phyloP scores from a whole-genome alignment of 2,113 vertebrate genomes.

The Centropristis striata region DNA sequence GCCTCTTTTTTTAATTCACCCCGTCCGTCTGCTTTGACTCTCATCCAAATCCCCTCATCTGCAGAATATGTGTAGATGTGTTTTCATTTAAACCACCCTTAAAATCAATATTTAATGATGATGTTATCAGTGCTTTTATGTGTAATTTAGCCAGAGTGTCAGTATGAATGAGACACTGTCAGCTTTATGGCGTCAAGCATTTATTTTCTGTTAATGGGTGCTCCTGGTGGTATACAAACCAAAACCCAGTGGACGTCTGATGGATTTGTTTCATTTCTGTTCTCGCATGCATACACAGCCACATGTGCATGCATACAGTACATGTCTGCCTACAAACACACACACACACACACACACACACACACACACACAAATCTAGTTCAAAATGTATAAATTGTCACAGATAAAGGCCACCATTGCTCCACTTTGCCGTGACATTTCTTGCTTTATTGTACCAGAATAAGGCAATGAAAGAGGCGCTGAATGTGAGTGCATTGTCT shows the following conservation, averaged over 20 bases:
- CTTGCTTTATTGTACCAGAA: conserved; percentile 1
- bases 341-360: too few species aligned
- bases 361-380: too few species aligned
- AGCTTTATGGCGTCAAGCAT: conserved; percentile 78
- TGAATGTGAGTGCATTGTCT: conserved; percentile 9
- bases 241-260: conserved; percentile 76
- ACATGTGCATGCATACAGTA: conserved; percentile 23
- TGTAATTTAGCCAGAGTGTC: conserved; percentile 82
- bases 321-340: background rate
- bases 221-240: conserved; percentile 73
- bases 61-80: conserved; percentile 43
- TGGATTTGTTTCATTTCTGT: conserved; percentile 74
- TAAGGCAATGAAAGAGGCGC: background rate
- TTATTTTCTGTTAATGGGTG: conserved; percentile 80
- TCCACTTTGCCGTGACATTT: conserved; percentile 36
- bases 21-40: conserved; percentile 35
- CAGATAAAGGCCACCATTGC: conserved; percentile 26
- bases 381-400: background rate
- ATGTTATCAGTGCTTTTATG: conserved; percentile 84
- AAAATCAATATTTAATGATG: conserved; percentile 87
- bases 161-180: conserved; percentile 84
- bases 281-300: conserved; percentile 58
- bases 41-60: conserved; percentile 46
- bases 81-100: conserved; percentile 63
- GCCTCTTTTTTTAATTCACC: background rate